These are phyloP conservation scores for Propithecus deckenii DNA, from an alignment of 2,797 vertebrate genomes.

Conservation along the genomic window DNA sequence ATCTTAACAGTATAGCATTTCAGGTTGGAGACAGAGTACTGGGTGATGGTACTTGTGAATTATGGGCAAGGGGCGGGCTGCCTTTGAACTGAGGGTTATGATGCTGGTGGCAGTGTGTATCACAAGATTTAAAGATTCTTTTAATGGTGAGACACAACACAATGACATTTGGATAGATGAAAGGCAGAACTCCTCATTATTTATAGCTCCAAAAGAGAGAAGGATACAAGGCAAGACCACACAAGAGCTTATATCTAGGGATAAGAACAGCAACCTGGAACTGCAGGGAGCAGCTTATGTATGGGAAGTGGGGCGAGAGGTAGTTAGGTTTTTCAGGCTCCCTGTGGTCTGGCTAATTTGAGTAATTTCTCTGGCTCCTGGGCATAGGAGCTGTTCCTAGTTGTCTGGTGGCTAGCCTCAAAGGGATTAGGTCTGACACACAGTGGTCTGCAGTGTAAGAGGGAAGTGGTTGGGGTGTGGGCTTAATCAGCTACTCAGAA, in stretches of 20 bases:
- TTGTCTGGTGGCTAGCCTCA: background rate
- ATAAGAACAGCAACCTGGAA: background rate
- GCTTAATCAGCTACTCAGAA: background rate
- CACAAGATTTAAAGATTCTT: background rate
- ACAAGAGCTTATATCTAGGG: background rate
- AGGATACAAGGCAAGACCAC: background rate
- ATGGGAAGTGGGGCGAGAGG: no score
- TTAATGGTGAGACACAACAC: background rate
- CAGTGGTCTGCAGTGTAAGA: background rate
- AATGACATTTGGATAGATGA: background rate
- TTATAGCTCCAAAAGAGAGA: background rate
- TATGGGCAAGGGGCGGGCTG: background rate
- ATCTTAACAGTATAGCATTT: background rate
- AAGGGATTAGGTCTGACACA: background rate
- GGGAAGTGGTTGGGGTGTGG: background rate
- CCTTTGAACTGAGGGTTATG: background rate
- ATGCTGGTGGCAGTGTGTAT: background rate
- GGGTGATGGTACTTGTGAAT: background rate
- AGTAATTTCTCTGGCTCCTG: background rate
- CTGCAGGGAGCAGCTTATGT: background rate
- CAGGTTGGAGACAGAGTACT: background rate
- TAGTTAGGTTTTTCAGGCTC: background rate
- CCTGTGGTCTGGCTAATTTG: background rate
- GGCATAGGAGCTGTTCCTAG: background rate
- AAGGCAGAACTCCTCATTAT: background rate